Evolutionary conservation across 2,113 vertebrate species (phyloP), one percentile per base, ranked within the genome.

Genomic region (Oncorhynchus mykiss): DNA sequence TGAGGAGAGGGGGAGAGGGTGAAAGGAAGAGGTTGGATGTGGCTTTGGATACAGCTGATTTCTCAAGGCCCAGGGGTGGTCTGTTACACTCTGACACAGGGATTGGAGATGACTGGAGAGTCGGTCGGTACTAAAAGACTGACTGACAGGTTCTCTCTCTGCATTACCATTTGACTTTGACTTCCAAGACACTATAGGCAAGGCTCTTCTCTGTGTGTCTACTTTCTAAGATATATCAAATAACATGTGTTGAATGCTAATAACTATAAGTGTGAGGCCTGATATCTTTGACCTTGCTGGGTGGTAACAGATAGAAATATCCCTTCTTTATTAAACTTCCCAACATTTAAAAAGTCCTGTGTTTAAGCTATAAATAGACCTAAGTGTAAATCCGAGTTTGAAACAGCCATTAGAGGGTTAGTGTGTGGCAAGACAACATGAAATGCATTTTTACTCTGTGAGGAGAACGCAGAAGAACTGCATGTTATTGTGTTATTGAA

Each of bases 311-410:
- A 74, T 83, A 75, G 78, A 84, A 88, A 88, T 78, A 77, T 76
- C 76, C 45, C 54, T 78, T 71, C 77, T 74, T 68, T 71, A 54
- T 84, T 82, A 85, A 85, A 85, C 76, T 80, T 72, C 70, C 79
- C 12, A 76, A 71, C 78, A 77, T 81, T 84, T 88, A 80, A 86
- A 85, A 87, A 78, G 34, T 69, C 62, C 71, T 59, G 72, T 27
- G 82, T 75, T 83, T 74, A 5, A 74, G 79, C 49, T 72, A 81
- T 85, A 86, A 82, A 45, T 67, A 81, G 72, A 14, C 80, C 72
- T 80, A 83, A 88, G 89, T 88, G 82, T 78, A 87, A 85, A 87
- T 85, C 83, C 82, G 60, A 13, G 78, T 82, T 82, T 68, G 84
- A 87, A 89, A 85, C 73, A 67, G 75, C 79, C 79, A 83, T 90